Evolutionary conservation across 2,797 vertebrate species (phyloP), one percentile per base, ranked within the genome.

Genomic region (Argya squamiceps): DNA sequence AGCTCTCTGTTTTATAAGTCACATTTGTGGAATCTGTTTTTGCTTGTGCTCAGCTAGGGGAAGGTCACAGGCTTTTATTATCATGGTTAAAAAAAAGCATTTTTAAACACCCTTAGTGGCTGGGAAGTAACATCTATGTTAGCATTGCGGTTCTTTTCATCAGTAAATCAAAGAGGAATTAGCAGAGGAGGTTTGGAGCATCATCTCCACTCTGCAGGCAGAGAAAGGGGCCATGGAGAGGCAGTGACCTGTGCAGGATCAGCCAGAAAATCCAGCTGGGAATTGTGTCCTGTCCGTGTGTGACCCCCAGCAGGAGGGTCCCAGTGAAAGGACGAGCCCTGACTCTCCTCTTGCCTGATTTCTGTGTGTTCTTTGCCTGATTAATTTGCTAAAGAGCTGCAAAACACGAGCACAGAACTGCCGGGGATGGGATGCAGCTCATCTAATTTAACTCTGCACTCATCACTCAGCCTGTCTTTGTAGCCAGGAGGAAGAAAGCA

Each of bases 241-340:
- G 41, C 53, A 52, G 58, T 6, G 53, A 39, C 22, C 55, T 32
- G 39, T 11, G 11, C 39, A 32, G 58, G 36, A 44, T 11, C 62
- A 87, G 19, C 27, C 56, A 34, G 78, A 36, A 68, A 34, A 65
- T 34, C 49, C 34, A 17, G 4, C 0, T 15, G 39, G 5, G 41
- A 49, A 4, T 4, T 2, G 2, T 32, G 27, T 43, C 36, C 55
- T 3, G 8, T 11, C 49, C 27, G 0, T 1, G 30, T 0, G 44
- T 37, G n/a, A 37, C 46, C 46, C 53, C 9, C 10, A 49, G 44
- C 56, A 62, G 27, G 26, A 47, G 44, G 46, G 15, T 49, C 26
- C 62, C 29, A 11, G 18, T 0, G 23, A 7, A 44, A 44, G 58
- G 18, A 27, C 0, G 22, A 70, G 59, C 43, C 60, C 22, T 1